Evolutionary conservation across 2,113 vertebrate genomes (phyloP).

Genomic region (Manacus vitellinus): DNA sequence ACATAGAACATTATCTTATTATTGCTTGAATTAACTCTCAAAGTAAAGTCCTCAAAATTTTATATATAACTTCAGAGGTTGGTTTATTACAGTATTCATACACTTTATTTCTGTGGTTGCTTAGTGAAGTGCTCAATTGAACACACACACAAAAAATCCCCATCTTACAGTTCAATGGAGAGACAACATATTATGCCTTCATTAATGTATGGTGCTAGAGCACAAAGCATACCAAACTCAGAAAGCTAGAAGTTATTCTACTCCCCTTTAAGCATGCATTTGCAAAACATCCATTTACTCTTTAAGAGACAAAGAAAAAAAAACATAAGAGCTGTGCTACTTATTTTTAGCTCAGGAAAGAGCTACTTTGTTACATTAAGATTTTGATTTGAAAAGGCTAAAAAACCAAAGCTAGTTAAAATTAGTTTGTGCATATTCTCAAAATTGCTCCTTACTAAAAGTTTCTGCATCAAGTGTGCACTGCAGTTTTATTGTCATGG

Average conservation of each 20-base stretch:
- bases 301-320: not conserved
- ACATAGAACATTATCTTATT: not conserved
- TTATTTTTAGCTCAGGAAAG: not conserved
- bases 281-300: not conserved
- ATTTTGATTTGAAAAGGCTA: not conserved
- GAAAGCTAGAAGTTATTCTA: conserved; percentile 2
- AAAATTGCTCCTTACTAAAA: not conserved
- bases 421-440: conserved; percentile 16
- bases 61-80: not conserved
- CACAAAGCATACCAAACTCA: not conserved
- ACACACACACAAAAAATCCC: not conserved
- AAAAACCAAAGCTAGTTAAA: not conserved
- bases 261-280: not conserved
- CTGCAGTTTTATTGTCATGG: not conserved
- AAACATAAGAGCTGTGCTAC: not conserved
- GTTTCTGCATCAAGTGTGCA: not conserved
- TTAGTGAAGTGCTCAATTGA: not conserved
- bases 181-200: not conserved
- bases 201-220: not conserved
- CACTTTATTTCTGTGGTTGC: not conserved
- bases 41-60: not conserved
- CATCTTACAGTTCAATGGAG: not conserved
- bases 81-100: not conserved
- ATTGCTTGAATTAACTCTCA: not conserved
- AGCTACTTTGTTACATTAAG: not conserved